Evolutionary conservation across 1,140 invertebrate species (phyloP).

Genomic region (Brachionus asplanchnoidis): DNA sequence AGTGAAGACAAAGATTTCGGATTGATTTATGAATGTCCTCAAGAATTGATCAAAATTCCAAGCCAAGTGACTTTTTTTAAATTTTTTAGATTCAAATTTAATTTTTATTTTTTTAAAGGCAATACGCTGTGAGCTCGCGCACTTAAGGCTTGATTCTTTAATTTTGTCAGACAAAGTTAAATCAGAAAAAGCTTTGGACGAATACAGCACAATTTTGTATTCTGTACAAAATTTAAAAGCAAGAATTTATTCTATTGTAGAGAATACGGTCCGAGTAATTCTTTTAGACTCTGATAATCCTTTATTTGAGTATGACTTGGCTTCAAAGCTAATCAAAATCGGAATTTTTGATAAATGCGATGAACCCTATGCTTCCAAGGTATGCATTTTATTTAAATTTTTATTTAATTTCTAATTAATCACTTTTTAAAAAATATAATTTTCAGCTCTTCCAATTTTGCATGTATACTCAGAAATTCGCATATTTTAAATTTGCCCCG

Average conservation of each 20-base stretch:
- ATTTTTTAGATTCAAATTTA: not conserved
- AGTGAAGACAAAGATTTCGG: slow-evolving; percentile 16
- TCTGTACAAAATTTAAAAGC: not conserved
- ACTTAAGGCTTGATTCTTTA: not conserved
- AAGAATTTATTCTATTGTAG: slow-evolving; percentile 37
- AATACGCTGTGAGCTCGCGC: slow-evolving; percentile 13
- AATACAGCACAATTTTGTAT: not conserved
- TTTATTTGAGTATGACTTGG: not conserved
- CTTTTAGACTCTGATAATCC: not conserved
- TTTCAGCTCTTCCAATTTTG: too few relatives aligned
- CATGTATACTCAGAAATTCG: too few relatives aligned
- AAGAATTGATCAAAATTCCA: not conserved
- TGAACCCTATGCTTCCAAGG: slow-evolving; percentile 3
- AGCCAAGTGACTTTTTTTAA: not conserved
- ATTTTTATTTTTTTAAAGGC: not conserved
- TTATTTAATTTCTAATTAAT: too few relatives aligned
- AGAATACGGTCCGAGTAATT: not conserved
- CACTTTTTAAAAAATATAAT: too few relatives aligned
- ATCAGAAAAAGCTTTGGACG: not conserved
- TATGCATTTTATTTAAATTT: not conserved
- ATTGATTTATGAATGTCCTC: not conserved
- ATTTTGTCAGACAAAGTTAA: not conserved
- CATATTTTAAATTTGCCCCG: too few relatives aligned
- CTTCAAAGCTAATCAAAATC: not conserved
- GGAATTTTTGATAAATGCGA: slow-evolving; percentile 5